Percentiles rank a stretch among this genome's conserved stretches.
phyloP scores from a whole-genome alignment of 2,113 vertebrate species.

The Hepsetus odoe region DNA sequence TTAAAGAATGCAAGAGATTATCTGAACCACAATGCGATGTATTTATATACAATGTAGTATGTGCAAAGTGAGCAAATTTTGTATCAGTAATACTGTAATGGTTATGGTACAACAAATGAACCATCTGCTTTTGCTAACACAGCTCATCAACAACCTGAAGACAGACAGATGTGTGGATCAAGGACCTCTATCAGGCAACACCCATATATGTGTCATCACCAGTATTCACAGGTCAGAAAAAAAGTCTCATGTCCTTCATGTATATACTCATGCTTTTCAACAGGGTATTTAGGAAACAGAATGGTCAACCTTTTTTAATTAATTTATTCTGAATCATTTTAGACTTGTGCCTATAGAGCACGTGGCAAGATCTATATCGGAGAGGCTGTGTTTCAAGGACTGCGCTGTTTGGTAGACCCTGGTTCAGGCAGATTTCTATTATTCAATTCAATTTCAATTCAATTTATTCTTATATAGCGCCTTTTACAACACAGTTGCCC shows the following conservation, averaged over 20 bases:
- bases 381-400: slow-evolving; percentile 56
- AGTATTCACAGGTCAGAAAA: slow-evolving; percentile 57
- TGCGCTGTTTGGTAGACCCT: slow-evolving; percentile 65
- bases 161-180: slow-evolving; percentile 66
- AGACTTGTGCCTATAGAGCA: slow-evolving; percentile 59
- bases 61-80: neutral
- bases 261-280: neutral
- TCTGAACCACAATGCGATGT: neutral
- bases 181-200: slow-evolving; percentile 58
- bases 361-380: slow-evolving; percentile 64
- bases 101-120: neutral
- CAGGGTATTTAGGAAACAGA: neutral
- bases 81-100: neutral
- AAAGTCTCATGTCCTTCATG: neutral
- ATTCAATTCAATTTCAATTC: no score
- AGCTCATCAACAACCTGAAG: slow-evolving; percentile 63
- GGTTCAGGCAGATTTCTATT: slow-evolving; percentile 47
- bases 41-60: neutral
- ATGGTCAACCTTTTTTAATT: neutral
- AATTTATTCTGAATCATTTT: neutral
- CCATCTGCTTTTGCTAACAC: neutral
- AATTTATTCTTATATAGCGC: no score
- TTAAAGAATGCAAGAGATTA: no score
- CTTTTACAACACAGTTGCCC: no score
- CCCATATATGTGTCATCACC: slow-evolving; percentile 62